Conservation (phyloP, 2,113 vertebrate genomes). For the Gasterosteus nipponicus region DNA sequence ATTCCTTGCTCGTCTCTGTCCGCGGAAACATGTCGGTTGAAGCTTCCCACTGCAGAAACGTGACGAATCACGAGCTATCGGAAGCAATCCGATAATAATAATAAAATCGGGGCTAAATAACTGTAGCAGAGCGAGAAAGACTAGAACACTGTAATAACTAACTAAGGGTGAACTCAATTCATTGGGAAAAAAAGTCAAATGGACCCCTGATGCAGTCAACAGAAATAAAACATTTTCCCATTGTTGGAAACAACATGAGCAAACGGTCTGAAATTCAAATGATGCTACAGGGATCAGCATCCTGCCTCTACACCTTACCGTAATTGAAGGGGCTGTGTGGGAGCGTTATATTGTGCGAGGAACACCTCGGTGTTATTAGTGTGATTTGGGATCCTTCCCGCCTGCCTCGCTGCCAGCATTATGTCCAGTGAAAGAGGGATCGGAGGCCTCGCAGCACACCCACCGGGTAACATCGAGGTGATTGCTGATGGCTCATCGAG, state of each 20-base stretch:
- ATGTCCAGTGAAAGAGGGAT: constrained; percentile 3
- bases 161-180: not conserved
- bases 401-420: constrained; percentile 4
- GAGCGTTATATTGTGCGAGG: constrained; percentile 14
- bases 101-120: too few relatives aligned
- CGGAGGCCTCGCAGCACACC: not conserved
- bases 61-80: not conserved
- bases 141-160: not conserved
- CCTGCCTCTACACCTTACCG: not conserved
- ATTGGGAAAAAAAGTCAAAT: not conserved
- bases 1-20: not conserved
- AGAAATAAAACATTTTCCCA: constrained; percentile 4
- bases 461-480: constrained; percentile 1
- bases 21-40: not conserved
- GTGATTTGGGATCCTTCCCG: constrained; percentile 12
- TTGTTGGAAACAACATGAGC: not conserved
- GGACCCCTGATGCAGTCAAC: not conserved
- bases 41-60: not conserved
- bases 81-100: not conserved
- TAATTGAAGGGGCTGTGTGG: constrained; percentile 13
- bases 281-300: constrained; percentile 7
- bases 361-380: constrained; percentile 6
- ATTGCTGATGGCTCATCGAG: not conserved
- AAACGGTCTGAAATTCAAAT: constrained; percentile 35
- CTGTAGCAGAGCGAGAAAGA: too few relatives aligned